Conservation (phyloP, 2,888 invertebrate species). For the Hemicrepidius hirtus region DNA sequence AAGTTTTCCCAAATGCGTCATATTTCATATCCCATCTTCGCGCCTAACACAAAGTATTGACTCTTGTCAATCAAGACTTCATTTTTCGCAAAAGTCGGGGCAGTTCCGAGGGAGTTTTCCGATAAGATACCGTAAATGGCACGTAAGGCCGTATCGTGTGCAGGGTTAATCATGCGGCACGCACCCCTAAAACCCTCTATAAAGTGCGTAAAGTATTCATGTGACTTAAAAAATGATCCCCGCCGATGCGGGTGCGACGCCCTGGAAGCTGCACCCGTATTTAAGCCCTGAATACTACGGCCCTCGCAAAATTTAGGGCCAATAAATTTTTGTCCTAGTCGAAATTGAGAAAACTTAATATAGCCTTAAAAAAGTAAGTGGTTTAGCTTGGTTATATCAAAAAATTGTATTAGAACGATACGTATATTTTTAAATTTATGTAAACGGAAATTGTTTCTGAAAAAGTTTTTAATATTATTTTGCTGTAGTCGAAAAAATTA, state of each 20-base stretch:
- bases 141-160: slow-evolving; percentile 37
- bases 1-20: slow-evolving; percentile 37
- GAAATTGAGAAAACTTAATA: slow-evolving; percentile 16
- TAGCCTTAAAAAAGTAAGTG: neutral
- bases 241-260: slow-evolving; percentile 10
- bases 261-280: slow-evolving; percentile 17
- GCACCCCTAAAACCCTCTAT: slow-evolving; percentile 29
- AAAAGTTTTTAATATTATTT: too few species aligned
- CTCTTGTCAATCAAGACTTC: slow-evolving; percentile 42
- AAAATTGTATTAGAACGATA: too few species aligned
- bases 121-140: slow-evolving; percentile 37
- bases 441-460: too few species aligned
- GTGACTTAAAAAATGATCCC: slow-evolving; percentile 31
- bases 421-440: too few species aligned
- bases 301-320: slow-evolving; percentile 17
- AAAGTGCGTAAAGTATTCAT: slow-evolving; percentile 33
- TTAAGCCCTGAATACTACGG: slow-evolving; percentile 5
- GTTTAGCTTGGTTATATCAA: too few species aligned
- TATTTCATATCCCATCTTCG: slow-evolving; percentile 38
- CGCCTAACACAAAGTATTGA: slow-evolving; percentile 34
- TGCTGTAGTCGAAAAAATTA: too few species aligned
- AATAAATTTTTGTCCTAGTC: slow-evolving; percentile 23
- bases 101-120: slow-evolving; percentile 20
- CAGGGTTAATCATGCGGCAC: slow-evolving; percentile 42
- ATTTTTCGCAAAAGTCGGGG: slow-evolving; percentile 32